Conservation (phyloP, 2,888 invertebrate genomes). For the Macrosoma leucophasiata region DNA sequence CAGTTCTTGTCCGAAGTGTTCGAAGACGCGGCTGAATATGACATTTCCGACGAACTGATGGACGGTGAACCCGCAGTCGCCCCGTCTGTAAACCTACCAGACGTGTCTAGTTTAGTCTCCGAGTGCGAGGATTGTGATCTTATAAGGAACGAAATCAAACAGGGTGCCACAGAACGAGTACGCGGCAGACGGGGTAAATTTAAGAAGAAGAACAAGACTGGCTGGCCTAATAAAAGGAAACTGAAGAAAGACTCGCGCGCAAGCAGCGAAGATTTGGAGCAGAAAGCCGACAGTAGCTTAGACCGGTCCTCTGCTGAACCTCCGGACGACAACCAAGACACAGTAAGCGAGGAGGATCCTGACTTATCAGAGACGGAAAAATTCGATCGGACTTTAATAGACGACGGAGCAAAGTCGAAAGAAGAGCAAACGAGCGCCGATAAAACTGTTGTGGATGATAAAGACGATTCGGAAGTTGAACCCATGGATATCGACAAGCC, state of each 20-base stretch:
- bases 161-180: slow-evolving; percentile 36
- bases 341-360: slow-evolving; percentile 49
- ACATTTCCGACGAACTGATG: slow-evolving; percentile 62
- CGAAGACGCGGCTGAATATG: slow-evolving; percentile 62
- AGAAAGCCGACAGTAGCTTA: slow-evolving; percentile 41
- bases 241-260: slow-evolving; percentile 49
- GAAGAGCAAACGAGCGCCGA: slow-evolving; percentile 6
- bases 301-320: slow-evolving; percentile 52
- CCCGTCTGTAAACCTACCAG: slow-evolving; percentile 53
- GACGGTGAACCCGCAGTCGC: slow-evolving; percentile 49
- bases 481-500: slow-evolving; percentile 25
- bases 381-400: slow-evolving; percentile 34
- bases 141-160: slow-evolving; percentile 53
- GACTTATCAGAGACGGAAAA: slow-evolving; percentile 37
- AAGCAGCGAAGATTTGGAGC: slow-evolving; percentile 41
- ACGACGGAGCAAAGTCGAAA: slow-evolving; percentile 17
- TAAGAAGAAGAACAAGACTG: slow-evolving; percentile 85
- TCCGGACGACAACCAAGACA: slow-evolving; percentile 50
- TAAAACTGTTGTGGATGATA: slow-evolving; percentile 2
- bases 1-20: slow-evolving; percentile 64
- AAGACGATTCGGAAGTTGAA: slow-evolving; percentile 24
- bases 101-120: slow-evolving; percentile 60
- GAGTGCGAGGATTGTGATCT: slow-evolving; percentile 62
- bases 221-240: slow-evolving; percentile 82
- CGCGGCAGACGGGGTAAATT: slow-evolving; percentile 67